Evolutionary conservation across 2,888 invertebrate species (phyloP), one percentile per base, ranked within the genome.

Genomic region (Amaurobius ferox): DNA sequence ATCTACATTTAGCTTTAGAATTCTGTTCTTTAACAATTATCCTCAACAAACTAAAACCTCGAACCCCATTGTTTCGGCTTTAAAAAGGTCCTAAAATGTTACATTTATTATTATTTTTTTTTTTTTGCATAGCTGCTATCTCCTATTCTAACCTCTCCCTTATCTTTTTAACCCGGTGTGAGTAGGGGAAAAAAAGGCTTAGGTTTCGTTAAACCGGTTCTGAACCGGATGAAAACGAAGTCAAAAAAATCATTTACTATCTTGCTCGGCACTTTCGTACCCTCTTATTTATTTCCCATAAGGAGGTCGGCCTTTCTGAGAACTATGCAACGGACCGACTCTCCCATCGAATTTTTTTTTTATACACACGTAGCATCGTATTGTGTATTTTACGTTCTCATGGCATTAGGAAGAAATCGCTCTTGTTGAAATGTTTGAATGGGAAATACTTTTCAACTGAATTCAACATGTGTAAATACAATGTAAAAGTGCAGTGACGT

Each of bases 131-230:
- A 55, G 1, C 55, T 23, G 35, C 55, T 55, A 55, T 55, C 55
- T 3, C 16, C 19, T 55, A 23, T 23, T 35, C 9, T 35, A 16
- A 55, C 55, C 55, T 55, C 55, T n/a, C 19, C 55, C 55, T 55
- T 35, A 74, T 19, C 68, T 48, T 68, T 78, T 61, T 30, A 68
- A 67, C 77, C 61, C 55, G 9, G 61, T 67, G 28, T 68, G 48
- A 70, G 35, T n/a, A 13, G 29, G 28, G n/a, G 39, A 39, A 48
- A 35, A 77, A 23, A 55, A 55, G 40, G 67, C 68, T 68, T 67
- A 30, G 11, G 32, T 32, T 66, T 66, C n/a, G 0, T 44, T 30
- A 61, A 68, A 78, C 77, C 77, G 70, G 77, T 78, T 78, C 28
- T 3, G 23, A 68, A 61, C 55, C 32, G 55, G 77, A 39, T 68